Conservation (phyloP, 2,113 vertebrate genomes). For the Serilophus lunatus region DNA sequence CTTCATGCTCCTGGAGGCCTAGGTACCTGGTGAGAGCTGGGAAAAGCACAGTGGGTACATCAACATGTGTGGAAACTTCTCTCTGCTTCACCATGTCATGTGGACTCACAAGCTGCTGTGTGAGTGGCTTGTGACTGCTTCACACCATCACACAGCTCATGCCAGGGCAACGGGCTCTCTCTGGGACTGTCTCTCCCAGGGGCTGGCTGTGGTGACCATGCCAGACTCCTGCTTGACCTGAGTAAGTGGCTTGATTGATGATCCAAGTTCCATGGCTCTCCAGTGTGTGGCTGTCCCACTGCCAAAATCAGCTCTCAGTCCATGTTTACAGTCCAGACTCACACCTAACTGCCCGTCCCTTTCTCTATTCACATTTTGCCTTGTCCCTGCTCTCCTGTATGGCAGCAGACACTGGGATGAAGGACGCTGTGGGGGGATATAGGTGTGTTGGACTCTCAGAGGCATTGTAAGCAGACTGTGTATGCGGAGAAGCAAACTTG, state of each 20-base stretch:
- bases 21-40: not conserved
- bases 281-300: not conserved
- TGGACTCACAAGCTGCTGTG: not conserved
- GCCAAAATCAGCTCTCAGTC: not conserved
- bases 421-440: no score
- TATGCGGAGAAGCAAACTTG: not conserved
- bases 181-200: not conserved
- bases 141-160: accelerated
- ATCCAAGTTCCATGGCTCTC: not conserved
- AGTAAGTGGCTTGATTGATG: accelerated
- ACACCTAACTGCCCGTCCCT: accelerated
- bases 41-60: not conserved
- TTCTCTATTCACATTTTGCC: not conserved
- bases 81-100: not conserved
- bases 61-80: accelerated
- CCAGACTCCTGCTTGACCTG: not conserved
- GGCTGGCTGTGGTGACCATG: not conserved
- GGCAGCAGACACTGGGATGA: not conserved
- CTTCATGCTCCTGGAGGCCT: not conserved
- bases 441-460: not conserved
- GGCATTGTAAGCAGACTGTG: accelerated
- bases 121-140: not conserved
- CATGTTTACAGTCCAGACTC: not conserved
- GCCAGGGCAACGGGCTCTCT: accelerated
- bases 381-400: not conserved